Conservation (phyloP, 2,888 invertebrate species). For the Endomychus coccineus region DNA sequence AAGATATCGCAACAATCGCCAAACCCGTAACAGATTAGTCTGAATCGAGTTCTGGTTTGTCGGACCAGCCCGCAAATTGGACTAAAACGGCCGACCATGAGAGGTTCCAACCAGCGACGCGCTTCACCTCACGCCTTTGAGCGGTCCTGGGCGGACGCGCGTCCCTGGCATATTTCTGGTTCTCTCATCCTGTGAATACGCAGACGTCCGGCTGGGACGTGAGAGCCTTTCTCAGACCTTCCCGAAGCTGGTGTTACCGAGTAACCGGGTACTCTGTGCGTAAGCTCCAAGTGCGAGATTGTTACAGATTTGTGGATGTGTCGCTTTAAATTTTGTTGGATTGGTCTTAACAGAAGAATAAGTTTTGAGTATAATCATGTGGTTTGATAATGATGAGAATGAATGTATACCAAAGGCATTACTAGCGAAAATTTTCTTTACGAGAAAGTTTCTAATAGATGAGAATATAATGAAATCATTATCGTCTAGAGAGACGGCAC, state of each 20-base stretch:
- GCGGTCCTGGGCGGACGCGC: slow-evolving; percentile 49
- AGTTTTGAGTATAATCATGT: too few relatives aligned
- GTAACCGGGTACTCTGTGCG: slow-evolving; percentile 56
- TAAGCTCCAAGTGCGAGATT: slow-evolving; percentile 71
- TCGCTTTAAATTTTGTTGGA: too few relatives aligned
- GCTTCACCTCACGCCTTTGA: slow-evolving; percentile 43
- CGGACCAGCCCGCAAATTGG: slow-evolving; percentile 61
- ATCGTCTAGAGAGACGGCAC: too few relatives aligned
- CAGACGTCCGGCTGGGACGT: slow-evolving; percentile 68
- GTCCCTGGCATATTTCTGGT: slow-evolving; percentile 60
- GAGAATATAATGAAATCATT: too few relatives aligned
- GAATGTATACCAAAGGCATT: too few relatives aligned
- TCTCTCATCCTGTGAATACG: slow-evolving; percentile 59
- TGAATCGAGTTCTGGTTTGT: slow-evolving; percentile 69
- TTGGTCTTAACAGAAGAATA: too few relatives aligned
- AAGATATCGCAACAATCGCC: slow-evolving; percentile 3
- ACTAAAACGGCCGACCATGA: slow-evolving; percentile 66
- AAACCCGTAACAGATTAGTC: slow-evolving; percentile 72
- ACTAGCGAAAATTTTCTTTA: too few relatives aligned
- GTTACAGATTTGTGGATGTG: too few relatives aligned
- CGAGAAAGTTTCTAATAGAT: too few relatives aligned
- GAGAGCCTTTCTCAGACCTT: slow-evolving; percentile 70
- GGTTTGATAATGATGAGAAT: too few relatives aligned
- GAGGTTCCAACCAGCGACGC: slow-evolving; percentile 58
- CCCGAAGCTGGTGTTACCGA: slow-evolving; percentile 59